Conservation (phyloP, 1,140 invertebrate genomes). For the Cyclina sinensis region DNA sequence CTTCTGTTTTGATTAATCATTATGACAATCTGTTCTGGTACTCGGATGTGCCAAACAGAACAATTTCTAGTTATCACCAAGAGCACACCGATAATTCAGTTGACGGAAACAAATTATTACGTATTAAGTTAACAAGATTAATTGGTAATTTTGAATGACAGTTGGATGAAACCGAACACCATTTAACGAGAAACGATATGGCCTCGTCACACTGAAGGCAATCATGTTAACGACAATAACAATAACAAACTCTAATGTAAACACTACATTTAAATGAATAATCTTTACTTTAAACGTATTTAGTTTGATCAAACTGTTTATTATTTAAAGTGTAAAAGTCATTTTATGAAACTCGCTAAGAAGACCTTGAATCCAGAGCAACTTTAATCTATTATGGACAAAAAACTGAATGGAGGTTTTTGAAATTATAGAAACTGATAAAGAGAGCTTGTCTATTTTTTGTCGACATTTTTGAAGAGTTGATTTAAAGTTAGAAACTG, state of each 20-base stretch:
- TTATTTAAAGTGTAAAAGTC: not conserved
- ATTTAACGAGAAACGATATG: not conserved
- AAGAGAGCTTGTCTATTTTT: not conserved
- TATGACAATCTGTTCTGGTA: no score
- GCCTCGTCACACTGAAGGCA: not conserved
- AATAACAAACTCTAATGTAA: not conserved
- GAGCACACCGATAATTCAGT: no score
- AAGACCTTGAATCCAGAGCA: not conserved
- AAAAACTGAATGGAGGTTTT: not conserved
- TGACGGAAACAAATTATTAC: no score
- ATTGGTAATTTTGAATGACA: not conserved
- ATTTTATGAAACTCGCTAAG: not conserved
- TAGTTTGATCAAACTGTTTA: not conserved
- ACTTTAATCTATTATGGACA: not conserved
- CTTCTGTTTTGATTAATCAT: no score
- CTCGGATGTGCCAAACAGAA: no score
- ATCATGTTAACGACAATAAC: not conserved
- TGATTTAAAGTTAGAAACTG: not conserved
- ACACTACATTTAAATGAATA: not conserved
- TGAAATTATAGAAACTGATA: not conserved
- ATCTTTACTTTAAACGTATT: not conserved
- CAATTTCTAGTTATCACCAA: no score
- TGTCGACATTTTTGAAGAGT: not conserved
- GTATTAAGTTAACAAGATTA: no score
- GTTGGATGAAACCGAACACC: not conserved